Conservation (phyloP, 2,797 vertebrate genomes). For the Arnoldichthys spilopterus region DNA sequence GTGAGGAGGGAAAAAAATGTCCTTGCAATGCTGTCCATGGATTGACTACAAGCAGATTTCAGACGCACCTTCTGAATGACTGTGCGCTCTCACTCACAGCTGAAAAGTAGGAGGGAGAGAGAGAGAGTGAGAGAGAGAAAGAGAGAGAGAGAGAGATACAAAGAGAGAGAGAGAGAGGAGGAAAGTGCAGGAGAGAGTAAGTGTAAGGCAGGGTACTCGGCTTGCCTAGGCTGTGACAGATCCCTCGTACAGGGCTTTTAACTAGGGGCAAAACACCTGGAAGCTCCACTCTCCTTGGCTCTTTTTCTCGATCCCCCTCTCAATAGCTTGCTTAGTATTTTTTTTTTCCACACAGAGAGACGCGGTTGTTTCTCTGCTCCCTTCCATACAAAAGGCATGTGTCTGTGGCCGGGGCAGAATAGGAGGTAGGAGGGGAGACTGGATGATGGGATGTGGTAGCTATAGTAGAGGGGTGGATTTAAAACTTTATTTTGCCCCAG, state of each 20-base stretch:
- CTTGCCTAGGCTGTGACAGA: slow-evolving; percentile 66
- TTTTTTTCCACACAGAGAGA: slow-evolving; percentile 71
- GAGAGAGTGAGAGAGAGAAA: slow-evolving; percentile 43
- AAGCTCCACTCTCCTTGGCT: slow-evolving; percentile 75
- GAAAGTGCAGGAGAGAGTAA: slow-evolving; percentile 61
- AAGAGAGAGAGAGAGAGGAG: slow-evolving; percentile 65
- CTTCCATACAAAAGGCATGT: slow-evolving; percentile 78
- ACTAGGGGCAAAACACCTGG: slow-evolving; percentile 77
- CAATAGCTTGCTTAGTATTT: slow-evolving; percentile 75
- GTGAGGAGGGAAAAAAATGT: slow-evolving; percentile 56
- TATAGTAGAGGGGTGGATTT: slow-evolving; percentile 66
- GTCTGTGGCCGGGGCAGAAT: slow-evolving; percentile 69
- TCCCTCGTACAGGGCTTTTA: slow-evolving; percentile 77
- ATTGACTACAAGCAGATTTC: slow-evolving; percentile 77
- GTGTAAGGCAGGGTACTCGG: slow-evolving; percentile 68
- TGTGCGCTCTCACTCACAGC: slow-evolving; percentile 74
- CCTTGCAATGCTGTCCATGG: slow-evolving; percentile 72
- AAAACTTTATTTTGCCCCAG: slow-evolving; percentile 57
- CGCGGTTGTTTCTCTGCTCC: slow-evolving; percentile 78
- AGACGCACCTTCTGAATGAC: slow-evolving; percentile 81
- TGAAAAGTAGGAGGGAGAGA: slow-evolving; percentile 81
- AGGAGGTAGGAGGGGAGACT: slow-evolving; percentile 71
- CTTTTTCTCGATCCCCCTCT: slow-evolving; percentile 71
- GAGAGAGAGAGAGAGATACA: slow-evolving; percentile 52
- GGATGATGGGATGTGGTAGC: slow-evolving; percentile 76